These are phyloP conservation scores for Autographa gamma DNA, from an alignment of 2,888 invertebrate genomes.

Conservation along the genomic window DNA sequence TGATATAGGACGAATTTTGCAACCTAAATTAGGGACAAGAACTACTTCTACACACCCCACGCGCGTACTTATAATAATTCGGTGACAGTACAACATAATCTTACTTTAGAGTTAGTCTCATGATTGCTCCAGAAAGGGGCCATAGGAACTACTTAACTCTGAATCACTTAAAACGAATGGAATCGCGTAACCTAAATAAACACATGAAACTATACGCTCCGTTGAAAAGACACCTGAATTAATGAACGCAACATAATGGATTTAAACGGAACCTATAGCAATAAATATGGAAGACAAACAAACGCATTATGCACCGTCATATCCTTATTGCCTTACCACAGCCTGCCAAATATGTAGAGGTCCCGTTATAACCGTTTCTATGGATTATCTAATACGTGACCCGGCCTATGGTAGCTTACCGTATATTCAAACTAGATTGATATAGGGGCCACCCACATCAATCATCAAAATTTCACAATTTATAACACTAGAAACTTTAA, in stretches of 20 bases:
- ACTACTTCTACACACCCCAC: too few species aligned
- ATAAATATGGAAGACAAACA: slow-evolving; percentile 5
- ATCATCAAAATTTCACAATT: neutral
- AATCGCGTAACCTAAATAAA: neutral
- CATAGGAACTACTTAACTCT: too few species aligned
- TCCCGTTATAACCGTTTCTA: slow-evolving; percentile 43
- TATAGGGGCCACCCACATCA: slow-evolving; percentile 33
- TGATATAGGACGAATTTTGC: too few species aligned
- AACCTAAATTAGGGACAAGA: too few species aligned
- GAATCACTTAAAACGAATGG: neutral
- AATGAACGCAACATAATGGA: neutral
- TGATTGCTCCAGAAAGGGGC: too few species aligned
- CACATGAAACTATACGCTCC: neutral
- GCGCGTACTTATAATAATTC: too few species aligned
- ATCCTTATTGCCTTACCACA: slow-evolving; percentile 33
- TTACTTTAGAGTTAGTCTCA: too few species aligned
- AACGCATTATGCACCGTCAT: slow-evolving; percentile 1
- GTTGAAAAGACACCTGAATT: neutral
- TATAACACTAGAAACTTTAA: too few species aligned
- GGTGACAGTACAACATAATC: too few species aligned
- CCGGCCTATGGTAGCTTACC: slow-evolving; percentile 23
- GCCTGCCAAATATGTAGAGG: slow-evolving; percentile 31
- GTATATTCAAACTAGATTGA: neutral
- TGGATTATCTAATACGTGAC: slow-evolving; percentile 35
- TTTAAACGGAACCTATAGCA: neutral